These are phyloP conservation scores for Thysanoteuthis rhombus DNA, from an alignment of 2,888 invertebrate species.

Conservation along the genomic window DNA sequence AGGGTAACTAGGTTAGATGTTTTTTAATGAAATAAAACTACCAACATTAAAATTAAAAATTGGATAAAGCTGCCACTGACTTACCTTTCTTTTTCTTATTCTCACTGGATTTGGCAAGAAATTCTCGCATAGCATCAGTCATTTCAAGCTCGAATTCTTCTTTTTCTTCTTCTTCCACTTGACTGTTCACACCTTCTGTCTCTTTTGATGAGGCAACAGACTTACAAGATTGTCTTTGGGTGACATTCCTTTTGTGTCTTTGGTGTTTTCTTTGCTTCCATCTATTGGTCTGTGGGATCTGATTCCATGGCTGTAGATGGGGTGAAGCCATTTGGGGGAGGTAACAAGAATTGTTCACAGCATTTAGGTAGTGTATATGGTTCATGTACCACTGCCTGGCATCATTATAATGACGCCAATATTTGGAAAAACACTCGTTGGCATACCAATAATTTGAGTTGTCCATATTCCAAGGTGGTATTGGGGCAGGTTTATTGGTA, in stretches of 20 bases:
- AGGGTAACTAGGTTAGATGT: no score
- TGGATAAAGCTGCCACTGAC: no score
- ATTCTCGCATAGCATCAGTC: constrained; percentile 75
- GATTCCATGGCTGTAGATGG: constrained; percentile 25
- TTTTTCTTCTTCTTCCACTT: constrained; percentile 25
- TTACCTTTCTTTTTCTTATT: constrained; percentile 70
- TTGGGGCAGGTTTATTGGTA: neutral
- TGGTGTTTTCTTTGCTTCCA: constrained; percentile 32
- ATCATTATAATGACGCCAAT: constrained; percentile 57
- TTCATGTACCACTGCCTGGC: constrained; percentile 55
- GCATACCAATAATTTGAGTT: constrained; percentile 47
- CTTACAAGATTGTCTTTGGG: constrained; percentile 13
- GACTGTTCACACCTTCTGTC: neutral
- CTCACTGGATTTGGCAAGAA: constrained; percentile 74
- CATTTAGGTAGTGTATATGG: constrained; percentile 47
- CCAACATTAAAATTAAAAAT: no score
- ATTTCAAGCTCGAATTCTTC: constrained; percentile 72
- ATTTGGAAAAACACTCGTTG: constrained; percentile 50
- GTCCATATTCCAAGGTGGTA: neutral
- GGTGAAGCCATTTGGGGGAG: neutral
- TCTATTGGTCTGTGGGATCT: constrained; percentile 31
- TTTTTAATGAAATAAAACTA: no score
- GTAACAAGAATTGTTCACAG: neutral
- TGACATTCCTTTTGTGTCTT: neutral
- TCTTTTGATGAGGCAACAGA: neutral